Percentiles rank a stretch among this genome's conserved stretches.
Conservation (phyloP, 1,140 invertebrate species). For the Hestina assimilis region DNA sequence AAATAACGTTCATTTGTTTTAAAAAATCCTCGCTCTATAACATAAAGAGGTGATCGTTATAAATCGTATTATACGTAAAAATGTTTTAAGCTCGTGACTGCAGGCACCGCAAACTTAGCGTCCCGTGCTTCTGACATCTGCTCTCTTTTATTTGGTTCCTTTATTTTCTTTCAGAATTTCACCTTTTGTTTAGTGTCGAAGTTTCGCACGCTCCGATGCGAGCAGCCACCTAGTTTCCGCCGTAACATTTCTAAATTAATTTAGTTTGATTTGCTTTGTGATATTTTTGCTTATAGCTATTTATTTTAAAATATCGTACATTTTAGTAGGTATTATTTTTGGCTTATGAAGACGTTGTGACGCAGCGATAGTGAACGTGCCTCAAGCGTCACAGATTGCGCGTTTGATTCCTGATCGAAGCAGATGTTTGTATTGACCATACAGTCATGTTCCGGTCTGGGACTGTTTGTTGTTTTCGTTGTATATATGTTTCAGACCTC, state of each 20-base stretch:
- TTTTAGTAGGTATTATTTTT: background rate
- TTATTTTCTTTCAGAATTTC: slow-evolving; percentile 51
- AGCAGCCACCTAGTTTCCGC: slow-evolving; percentile 21
- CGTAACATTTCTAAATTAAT: slow-evolving; percentile 30
- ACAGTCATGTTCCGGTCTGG: too few relatives aligned
- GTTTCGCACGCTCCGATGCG: slow-evolving; percentile 26
- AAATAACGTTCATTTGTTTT: too few relatives aligned
- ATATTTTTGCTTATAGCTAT: background rate
- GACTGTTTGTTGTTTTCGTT: too few relatives aligned
- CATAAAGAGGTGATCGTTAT: background rate
- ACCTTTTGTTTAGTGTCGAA: slow-evolving; percentile 43
- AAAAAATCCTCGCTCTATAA: too few relatives aligned
- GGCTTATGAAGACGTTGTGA: background rate
- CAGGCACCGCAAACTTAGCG: slow-evolving; percentile 34
- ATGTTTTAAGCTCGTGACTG: slow-evolving; percentile 20
- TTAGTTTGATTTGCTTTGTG: slow-evolving; percentile 23
- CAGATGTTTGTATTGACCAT: too few relatives aligned
- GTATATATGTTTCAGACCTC: too few relatives aligned
- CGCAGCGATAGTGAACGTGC: too few relatives aligned
- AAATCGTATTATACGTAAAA: slow-evolving; percentile 26
- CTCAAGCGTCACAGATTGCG: too few relatives aligned
- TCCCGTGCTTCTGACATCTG: slow-evolving; percentile 42
- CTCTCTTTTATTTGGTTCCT: slow-evolving; percentile 45
- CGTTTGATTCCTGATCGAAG: too few relatives aligned
- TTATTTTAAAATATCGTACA: background rate